Percentiles rank a stretch among this genome's conserved stretches.
These are phyloP conservation scores for Pogonophryne albipinna DNA, from an alignment of 2,797 vertebrate genomes.

Conservation along the genomic window DNA sequence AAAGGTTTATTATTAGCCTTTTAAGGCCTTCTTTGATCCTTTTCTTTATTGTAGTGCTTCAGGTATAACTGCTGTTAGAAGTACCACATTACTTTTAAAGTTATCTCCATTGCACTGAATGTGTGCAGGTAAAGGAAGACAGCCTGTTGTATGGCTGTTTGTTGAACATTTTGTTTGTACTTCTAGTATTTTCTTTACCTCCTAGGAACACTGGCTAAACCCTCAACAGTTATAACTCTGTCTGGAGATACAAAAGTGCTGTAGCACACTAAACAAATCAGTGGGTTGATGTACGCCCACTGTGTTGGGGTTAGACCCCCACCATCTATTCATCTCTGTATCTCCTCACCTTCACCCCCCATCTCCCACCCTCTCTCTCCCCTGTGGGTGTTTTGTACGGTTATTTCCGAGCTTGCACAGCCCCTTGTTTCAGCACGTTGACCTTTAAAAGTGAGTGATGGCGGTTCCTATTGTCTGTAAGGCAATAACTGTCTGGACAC, in stretches of 20 bases:
- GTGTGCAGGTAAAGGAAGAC: constrained; percentile 8
- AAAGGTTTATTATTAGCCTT: not conserved
- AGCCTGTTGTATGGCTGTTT: not conserved
- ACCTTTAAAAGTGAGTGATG: constrained; percentile 83
- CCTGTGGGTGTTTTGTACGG: constrained; percentile 77
- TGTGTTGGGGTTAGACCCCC: constrained; percentile 53
- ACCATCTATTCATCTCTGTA: constrained; percentile 32
- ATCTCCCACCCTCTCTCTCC: constrained; percentile 45
- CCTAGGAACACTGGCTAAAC: no score
- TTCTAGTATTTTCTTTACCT: not conserved
- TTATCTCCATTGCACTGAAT: not conserved
- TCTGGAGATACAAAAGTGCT: no score
- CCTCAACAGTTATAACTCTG: no score
- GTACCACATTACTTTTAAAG: constrained; percentile 12
- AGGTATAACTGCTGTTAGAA: constrained; percentile 18
- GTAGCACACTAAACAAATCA: not conserved
- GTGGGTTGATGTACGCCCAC: constrained; percentile 43
- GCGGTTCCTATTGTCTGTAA: constrained; percentile 79
- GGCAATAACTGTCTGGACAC: constrained; percentile 82
- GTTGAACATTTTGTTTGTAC: not conserved
- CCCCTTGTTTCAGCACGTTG: constrained; percentile 78
- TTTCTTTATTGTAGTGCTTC: constrained; percentile 2
- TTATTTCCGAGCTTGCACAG: constrained; percentile 74
- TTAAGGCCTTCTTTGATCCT: not conserved
- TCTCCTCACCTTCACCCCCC: constrained; percentile 27